Conservation (phyloP, 2,797 vertebrate species). For the Neosilurus hyrtlii region DNA sequence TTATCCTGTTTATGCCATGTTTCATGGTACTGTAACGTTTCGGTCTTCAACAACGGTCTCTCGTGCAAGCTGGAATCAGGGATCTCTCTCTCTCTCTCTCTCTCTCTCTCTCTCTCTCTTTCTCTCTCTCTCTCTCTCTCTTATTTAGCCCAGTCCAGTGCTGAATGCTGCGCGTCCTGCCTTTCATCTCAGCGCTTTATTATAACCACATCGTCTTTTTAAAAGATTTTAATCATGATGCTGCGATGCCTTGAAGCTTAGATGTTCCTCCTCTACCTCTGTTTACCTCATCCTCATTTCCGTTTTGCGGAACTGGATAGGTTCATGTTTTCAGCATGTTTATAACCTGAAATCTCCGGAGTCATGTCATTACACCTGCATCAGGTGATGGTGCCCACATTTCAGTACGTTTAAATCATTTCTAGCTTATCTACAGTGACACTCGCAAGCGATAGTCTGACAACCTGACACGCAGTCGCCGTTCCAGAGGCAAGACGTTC, state of each 20-base stretch:
- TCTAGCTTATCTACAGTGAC: not conserved
- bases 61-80: conserved; percentile 12
- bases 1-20: conserved; percentile 19
- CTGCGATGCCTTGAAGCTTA: not conserved
- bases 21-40: conserved; percentile 30
- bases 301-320: not conserved
- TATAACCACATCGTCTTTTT: not conserved
- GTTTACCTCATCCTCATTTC: not conserved
- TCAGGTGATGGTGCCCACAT: not conserved
- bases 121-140: not conserved
- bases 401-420: not conserved
- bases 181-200: not conserved
- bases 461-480: not conserved
- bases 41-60: not conserved
- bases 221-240: not conserved
- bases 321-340: conserved; percentile 10
- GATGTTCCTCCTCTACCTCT: conserved; percentile 31
- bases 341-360: conserved; percentile 3
- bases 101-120: not conserved
- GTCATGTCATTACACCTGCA: conserved; percentile 10
- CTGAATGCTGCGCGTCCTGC: not conserved
- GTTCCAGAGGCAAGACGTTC: not conserved
- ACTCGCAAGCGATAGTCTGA: not conserved
- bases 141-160: not conserved
- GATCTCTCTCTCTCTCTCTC: not conserved